phyloP scores from a whole-genome alignment of 2,113 vertebrate genomes.

The Tetraodon nigroviridis region DNA sequence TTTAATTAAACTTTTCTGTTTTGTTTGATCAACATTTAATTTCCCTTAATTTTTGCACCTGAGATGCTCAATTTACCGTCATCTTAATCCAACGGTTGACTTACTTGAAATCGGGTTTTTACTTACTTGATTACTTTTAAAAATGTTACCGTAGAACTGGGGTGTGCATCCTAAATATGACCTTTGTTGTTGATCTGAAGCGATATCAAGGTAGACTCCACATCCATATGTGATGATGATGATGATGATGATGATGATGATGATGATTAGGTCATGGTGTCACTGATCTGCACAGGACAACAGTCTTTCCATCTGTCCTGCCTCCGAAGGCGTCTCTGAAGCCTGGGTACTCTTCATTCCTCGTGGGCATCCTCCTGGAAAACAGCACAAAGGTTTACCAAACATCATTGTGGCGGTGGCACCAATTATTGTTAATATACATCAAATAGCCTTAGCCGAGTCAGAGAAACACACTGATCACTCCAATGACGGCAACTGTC shows the following conservation, averaged over 20 bases:
- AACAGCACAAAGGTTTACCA: constrained; percentile 78
- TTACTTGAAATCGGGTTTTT: too few relatives aligned
- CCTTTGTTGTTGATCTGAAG: constrained; percentile 40
- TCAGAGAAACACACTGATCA: constrained; percentile 73
- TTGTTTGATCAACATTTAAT: too few relatives aligned
- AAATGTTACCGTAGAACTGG: constrained; percentile 23
- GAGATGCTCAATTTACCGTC: too few relatives aligned
- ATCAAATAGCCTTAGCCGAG: constrained; percentile 72
- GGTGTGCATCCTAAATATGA: constrained; percentile 19
- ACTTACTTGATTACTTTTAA: background rate
- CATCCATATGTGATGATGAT: constrained; percentile 78
- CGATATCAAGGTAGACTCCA: constrained; percentile 44
- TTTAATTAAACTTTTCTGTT: too few relatives aligned
- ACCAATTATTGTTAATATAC: constrained; percentile 84
- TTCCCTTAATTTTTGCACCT: too few relatives aligned
- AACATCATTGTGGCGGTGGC: constrained; percentile 73
- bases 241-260: constrained; percentile 88
- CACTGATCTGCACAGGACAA: constrained; percentile 67
- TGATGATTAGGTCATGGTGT: constrained; percentile 74
- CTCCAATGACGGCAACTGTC: constrained; percentile 78
- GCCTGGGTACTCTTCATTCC: constrained; percentile 84
- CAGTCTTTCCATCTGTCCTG: constrained; percentile 82
- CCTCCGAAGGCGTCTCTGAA: constrained; percentile 80
- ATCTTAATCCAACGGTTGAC: too few relatives aligned
- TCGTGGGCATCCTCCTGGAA: constrained; percentile 89